Evolutionary conservation across 2,888 invertebrate genomes (phyloP).

Genomic region (Malthinus seriepunctatus): DNA sequence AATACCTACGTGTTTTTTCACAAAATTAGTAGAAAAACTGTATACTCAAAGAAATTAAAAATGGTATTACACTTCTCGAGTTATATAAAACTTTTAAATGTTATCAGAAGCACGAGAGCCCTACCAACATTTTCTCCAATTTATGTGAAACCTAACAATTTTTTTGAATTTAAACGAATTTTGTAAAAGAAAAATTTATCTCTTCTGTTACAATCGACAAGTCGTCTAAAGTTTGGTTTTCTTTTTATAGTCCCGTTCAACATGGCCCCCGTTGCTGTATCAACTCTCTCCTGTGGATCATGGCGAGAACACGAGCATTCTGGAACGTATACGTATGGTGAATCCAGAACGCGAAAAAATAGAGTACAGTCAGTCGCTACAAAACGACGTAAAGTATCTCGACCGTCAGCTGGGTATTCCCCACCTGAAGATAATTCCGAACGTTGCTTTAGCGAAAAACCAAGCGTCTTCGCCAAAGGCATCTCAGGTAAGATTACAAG

Average conservation of each 20-base stretch:
- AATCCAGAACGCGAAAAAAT: conserved; percentile 1
- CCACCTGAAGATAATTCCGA: conserved; percentile 3
- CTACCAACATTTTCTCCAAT: no score
- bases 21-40: no score
- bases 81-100: no score
- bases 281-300: conserved; percentile 52
- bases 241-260: conserved; percentile 45
- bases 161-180: no score
- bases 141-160: no score
- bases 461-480: neutral
- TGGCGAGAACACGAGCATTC: conserved; percentile 52
- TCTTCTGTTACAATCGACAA: no score
- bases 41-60: no score
- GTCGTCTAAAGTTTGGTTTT: neutral
- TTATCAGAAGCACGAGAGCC: no score
- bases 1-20: no score
- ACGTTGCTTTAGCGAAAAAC: neutral
- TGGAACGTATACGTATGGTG: conserved; percentile 2
- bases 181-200: neutral
- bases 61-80: no score
- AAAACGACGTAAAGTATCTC: conserved; percentile 1
- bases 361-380: conserved; percentile 13
- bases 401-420: conserved; percentile 1
- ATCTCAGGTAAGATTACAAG: neutral
- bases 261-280: conserved; percentile 46